Evolutionary conservation across 2,797 vertebrate genomes (phyloP).

Genomic region (Lepus townsendii): DNA sequence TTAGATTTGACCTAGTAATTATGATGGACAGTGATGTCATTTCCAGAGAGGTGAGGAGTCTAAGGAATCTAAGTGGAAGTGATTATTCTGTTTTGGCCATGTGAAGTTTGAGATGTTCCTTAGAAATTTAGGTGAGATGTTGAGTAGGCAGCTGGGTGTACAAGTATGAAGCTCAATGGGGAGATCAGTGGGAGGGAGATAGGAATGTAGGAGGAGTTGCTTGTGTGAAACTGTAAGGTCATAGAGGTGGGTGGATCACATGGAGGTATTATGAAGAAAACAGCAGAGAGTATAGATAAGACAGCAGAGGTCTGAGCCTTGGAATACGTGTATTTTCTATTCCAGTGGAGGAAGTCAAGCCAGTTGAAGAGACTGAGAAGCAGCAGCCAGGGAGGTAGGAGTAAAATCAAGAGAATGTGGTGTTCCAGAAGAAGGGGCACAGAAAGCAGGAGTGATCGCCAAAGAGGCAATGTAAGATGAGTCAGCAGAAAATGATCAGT

Average conservation of each 20-base stretch:
- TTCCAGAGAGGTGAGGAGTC: background rate
- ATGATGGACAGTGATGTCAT: background rate
- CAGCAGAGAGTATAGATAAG: background rate
- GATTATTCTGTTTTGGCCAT: background rate
- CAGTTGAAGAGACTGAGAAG: background rate
- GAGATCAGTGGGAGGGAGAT: background rate
- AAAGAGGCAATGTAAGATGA: background rate
- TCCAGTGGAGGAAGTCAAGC: background rate
- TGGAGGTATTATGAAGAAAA: background rate
- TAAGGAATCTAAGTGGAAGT: background rate
- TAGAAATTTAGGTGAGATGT: background rate
- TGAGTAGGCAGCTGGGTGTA: background rate
- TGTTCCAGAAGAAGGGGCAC: background rate
- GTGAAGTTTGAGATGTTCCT: background rate
- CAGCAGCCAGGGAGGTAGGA: background rate
- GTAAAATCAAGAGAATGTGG: background rate
- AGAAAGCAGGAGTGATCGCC: background rate
- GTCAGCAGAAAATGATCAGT: background rate
- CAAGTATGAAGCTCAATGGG: background rate
- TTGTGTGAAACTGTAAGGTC: background rate
- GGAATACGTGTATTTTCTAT: background rate
- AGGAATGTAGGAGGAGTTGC: background rate
- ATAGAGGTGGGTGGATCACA: background rate
- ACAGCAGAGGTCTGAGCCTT: background rate
- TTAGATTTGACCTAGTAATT: slow-evolving; percentile 10